These are phyloP conservation scores for Mythimna loreyi DNA, from an alignment of 2,888 invertebrate genomes.

Conservation along the genomic window DNA sequence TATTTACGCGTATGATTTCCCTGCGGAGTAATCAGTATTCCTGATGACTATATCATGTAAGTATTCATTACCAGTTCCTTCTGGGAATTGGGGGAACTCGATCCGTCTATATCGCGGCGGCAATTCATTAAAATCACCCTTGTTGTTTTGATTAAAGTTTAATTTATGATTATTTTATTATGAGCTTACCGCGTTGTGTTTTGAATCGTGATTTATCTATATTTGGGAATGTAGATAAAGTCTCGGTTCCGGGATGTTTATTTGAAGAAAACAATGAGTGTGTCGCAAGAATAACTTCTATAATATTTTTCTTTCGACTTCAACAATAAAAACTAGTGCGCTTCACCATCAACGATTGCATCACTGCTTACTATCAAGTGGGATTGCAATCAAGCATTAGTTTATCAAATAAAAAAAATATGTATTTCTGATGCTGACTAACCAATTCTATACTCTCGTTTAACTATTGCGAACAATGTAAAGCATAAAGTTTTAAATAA, in stretches of 20 bases:
- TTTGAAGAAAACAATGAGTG: no score
- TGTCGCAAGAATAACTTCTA: no score
- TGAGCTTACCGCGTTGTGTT: not conserved
- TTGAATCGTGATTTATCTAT: not conserved
- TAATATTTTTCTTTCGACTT: no score
- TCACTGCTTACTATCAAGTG: no score
- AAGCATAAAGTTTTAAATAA: not conserved
- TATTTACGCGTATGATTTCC: conserved; percentile 46
- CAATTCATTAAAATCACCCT: conserved; percentile 20
- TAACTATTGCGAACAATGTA: not conserved
- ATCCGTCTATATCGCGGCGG: conserved; percentile 18
- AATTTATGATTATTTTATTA: not conserved
- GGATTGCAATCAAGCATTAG: no score
- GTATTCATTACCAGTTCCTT: conserved; percentile 47
- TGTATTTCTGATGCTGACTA: not conserved
- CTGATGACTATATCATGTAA: conserved; percentile 49
- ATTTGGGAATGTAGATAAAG: not conserved
- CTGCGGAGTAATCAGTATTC: conserved; percentile 48
- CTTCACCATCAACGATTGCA: no score
- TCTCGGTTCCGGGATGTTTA: no score
- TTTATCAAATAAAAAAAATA: no score
- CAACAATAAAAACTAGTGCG: no score
- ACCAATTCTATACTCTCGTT: not conserved
- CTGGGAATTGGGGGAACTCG: conserved; percentile 19
- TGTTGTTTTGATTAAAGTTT: conserved; percentile 13